A percentile compares a stretch with the other conserved stretches of the same genome.
phyloP scores from a whole-genome alignment of 2,113 vertebrate genomes.

The Nyctereutes procyonoides region DNA sequence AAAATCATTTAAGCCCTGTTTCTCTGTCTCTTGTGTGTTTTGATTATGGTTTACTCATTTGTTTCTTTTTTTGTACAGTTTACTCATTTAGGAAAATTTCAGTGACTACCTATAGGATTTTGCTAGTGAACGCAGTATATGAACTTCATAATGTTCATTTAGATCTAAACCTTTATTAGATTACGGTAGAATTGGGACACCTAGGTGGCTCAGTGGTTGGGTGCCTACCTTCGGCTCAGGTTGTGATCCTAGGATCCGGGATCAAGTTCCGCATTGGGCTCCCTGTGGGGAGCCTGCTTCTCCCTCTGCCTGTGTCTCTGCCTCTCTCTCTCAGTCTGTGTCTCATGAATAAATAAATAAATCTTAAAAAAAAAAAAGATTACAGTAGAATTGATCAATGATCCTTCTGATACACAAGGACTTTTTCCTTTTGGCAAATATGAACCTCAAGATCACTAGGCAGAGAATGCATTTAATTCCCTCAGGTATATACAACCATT shows the following conservation, averaged over 20 bases:
- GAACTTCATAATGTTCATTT: constrained; percentile 10
- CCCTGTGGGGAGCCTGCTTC: too few species aligned
- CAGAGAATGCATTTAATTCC: not conserved
- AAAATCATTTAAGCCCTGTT: constrained; percentile 2
- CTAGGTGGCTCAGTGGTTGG: too few species aligned
- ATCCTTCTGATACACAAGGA: not conserved
- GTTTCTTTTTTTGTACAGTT: not conserved
- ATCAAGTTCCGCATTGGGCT: too few species aligned
- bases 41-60: not conserved
- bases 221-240: too few species aligned
- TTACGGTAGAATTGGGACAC: not conserved
- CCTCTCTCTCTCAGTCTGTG: too few species aligned
- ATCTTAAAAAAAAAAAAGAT: not conserved
- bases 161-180: not conserved
- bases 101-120: not conserved
- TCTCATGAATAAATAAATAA: too few species aligned
- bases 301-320: too few species aligned
- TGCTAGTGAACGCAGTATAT: not conserved
- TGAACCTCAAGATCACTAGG: not conserved
- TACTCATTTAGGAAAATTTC: not conserved
- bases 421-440: not conserved
- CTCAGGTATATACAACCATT: not conserved
- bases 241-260: too few species aligned
- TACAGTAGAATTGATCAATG: not conserved
- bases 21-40: not conserved